Conservation (phyloP, 2,113 vertebrate species). For the Crocuta crocuta region DNA sequence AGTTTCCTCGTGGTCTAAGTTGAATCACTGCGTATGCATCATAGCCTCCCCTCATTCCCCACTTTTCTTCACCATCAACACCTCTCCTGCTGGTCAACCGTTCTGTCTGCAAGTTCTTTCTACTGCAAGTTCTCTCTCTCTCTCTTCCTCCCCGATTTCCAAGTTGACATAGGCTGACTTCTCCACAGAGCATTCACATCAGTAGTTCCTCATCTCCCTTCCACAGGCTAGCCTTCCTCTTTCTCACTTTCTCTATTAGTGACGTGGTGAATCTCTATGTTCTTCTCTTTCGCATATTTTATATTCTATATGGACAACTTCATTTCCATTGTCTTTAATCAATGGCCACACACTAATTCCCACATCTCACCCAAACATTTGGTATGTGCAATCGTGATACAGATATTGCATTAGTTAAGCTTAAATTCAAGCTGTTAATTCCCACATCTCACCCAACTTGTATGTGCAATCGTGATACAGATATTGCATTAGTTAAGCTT, state of each 20-base stretch:
- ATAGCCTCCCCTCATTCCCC: background rate
- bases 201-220: background rate
- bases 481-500: background rate
- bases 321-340: background rate
- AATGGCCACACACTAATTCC: background rate
- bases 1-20: background rate
- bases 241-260: background rate
- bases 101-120: background rate
- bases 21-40: rapidly evolving
- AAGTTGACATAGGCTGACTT: too few relatives aligned
- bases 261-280: background rate
- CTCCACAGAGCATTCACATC: background rate
- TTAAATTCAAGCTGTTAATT: background rate
- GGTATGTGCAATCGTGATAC: background rate
- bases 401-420: background rate
- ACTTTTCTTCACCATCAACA: background rate
- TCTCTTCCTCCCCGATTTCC: too few relatives aligned
- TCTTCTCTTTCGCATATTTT: background rate
- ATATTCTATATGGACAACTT: background rate
- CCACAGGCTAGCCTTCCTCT: background rate
- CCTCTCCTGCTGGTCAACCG: too few relatives aligned
- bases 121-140: background rate
- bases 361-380: background rate
- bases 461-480: background rate
- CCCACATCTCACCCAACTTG: background rate